phyloP scores from a whole-genome alignment of 2,888 invertebrate species.

The Limnephilus marmoratus region DNA sequence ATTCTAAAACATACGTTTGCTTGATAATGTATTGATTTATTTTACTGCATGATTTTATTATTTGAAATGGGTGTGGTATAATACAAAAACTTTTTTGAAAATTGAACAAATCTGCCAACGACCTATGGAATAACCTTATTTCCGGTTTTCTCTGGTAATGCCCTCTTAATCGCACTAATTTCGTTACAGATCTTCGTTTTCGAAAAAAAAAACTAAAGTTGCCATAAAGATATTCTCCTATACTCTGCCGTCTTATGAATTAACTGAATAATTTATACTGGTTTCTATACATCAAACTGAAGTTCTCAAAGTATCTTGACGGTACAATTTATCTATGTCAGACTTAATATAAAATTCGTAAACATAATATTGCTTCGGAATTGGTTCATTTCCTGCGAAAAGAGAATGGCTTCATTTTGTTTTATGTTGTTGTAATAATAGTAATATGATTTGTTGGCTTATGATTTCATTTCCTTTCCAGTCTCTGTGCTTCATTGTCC shows the following conservation, averaged over 20 bases:
- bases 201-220: neutral
- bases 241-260: neutral
- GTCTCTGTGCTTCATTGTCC: slow-evolving; percentile 55
- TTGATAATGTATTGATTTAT: no score
- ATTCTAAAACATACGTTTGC: no score
- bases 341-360: slow-evolving; percentile 53
- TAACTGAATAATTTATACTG: neutral
- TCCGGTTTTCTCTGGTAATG: no score
- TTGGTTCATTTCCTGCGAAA: slow-evolving; percentile 30
- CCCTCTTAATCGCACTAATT: neutral
- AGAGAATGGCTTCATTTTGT: slow-evolving; percentile 11
- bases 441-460: slow-evolving; percentile 56
- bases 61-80: no score
- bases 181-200: neutral
- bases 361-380: slow-evolving; percentile 30
- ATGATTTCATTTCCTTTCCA: slow-evolving; percentile 59
- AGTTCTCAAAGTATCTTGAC: slow-evolving; percentile 32
- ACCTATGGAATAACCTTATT: no score
- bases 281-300: slow-evolving; percentile 49
- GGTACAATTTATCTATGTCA: slow-evolving; percentile 43
- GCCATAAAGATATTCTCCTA: neutral
- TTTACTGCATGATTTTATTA: no score
- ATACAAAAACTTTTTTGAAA: no score
- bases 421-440: slow-evolving; percentile 31
- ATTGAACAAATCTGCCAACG: no score